Evolutionary conservation across 92 coral and sea anemone species (phyloP).

Genomic region (Palythoa grandiflora): DNA sequence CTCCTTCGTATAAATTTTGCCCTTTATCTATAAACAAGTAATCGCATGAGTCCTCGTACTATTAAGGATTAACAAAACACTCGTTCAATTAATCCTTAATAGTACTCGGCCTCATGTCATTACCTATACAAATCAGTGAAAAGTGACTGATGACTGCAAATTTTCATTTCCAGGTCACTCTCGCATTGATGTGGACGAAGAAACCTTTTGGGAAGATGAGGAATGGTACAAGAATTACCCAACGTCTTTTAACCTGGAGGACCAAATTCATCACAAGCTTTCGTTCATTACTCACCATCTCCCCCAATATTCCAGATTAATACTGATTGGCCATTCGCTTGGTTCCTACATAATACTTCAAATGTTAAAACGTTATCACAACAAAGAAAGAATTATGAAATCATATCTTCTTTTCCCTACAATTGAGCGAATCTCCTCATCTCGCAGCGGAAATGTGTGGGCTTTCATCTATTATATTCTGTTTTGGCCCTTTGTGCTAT

Average conservation of each 20-base stretch:
- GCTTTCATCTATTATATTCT: constrained; percentile 83
- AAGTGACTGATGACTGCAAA: background rate
- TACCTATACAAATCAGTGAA: no score
- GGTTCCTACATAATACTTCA: constrained; percentile 91
- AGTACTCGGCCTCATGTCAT: no score
- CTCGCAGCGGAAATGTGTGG: constrained; percentile 96
- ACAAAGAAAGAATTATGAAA: constrained; percentile 79
- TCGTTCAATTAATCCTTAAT: no score
- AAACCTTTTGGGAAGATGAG: constrained; percentile 43
- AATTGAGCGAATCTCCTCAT: constrained; percentile 88
- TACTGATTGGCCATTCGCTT: constrained; percentile 92
- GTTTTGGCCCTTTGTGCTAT: constrained; percentile 90
- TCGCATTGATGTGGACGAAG: constrained; percentile 47
- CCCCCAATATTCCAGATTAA: constrained; percentile 69
- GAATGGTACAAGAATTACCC: constrained; percentile 50
- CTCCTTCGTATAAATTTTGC: no score
- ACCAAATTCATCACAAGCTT: constrained; percentile 90
- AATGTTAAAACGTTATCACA: constrained; percentile 88
- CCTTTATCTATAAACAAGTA: no score
- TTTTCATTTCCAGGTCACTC: constrained; percentile 34
- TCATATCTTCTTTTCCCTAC: constrained; percentile 95
- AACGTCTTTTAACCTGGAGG: constrained; percentile 63
- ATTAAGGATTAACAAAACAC: no score
- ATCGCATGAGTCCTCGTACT: no score
- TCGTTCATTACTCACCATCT: constrained; percentile 82